These are phyloP conservation scores for Conomelus anceps DNA, from an alignment of 2,888 invertebrate genomes.

Conservation along the genomic window DNA sequence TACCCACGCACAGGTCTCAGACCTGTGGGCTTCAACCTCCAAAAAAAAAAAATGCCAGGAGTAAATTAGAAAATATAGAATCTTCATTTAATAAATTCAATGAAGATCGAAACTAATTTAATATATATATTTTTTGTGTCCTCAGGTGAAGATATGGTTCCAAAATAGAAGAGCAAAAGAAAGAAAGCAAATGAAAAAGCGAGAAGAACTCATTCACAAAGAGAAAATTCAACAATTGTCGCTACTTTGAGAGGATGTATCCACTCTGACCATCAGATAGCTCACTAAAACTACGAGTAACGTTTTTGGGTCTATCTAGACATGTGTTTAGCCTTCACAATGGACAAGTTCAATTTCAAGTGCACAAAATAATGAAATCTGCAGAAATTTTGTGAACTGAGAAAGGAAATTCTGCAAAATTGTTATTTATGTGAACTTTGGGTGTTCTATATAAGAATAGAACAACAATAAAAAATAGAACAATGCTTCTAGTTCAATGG, in stretches of 20 bases:
- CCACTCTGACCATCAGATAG: background rate
- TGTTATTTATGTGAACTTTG: background rate
- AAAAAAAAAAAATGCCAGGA: too few relatives aligned
- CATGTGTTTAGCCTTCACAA: background rate
- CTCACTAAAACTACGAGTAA: background rate
- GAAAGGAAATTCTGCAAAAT: background rate
- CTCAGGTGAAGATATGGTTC: constrained; percentile 74
- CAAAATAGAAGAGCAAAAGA: constrained; percentile 92
- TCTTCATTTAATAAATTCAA: too few relatives aligned
- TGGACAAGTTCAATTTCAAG: background rate
- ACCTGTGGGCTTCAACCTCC: too few relatives aligned
- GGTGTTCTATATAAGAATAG: background rate
- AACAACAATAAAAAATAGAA: background rate
- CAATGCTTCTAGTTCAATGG: background rate
- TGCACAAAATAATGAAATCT: background rate
- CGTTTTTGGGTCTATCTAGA: background rate
- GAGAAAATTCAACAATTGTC: constrained; percentile 44
- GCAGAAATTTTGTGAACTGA: background rate
- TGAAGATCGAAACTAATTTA: background rate
- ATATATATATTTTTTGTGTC: constrained; percentile 22
- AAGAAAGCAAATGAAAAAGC: constrained; percentile 80
- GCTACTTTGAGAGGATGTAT: constrained; percentile 20
- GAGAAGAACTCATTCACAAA: constrained; percentile 61
- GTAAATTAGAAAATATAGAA: too few relatives aligned
- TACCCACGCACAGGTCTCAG: too few relatives aligned